phyloP scores from a whole-genome alignment of 2,113 vertebrate genomes.

The Galeopterus variegatus region DNA sequence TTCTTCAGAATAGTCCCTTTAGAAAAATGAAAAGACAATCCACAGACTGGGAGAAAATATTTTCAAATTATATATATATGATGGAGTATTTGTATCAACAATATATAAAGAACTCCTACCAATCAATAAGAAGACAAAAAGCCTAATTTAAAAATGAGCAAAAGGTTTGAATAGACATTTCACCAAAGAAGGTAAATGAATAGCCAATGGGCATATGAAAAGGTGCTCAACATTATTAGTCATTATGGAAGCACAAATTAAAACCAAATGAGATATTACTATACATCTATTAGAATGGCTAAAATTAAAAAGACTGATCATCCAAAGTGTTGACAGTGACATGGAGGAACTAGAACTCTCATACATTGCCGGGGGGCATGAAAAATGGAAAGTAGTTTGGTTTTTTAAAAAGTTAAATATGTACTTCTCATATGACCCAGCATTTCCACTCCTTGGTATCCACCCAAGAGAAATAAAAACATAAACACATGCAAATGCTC shows the following conservation, averaged over 20 bases:
- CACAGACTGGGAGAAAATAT: constrained; percentile 25
- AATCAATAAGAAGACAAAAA: background rate
- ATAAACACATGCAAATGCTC: background rate
- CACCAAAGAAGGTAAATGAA: background rate
- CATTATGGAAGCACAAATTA: background rate
- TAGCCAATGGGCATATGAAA: background rate
- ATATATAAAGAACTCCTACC: background rate
- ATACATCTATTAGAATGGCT: background rate
- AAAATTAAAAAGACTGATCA: background rate
- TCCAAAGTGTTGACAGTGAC: background rate
- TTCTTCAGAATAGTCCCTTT: background rate
- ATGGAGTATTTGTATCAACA: background rate
- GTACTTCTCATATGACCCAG: background rate
- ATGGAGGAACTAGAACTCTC: background rate
- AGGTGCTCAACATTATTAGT: background rate
- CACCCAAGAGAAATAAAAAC: background rate
- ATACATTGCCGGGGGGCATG: background rate
- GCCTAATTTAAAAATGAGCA: background rate
- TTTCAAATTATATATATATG: background rate
- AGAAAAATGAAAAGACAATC: background rate
- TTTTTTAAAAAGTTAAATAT: constrained; percentile 12
- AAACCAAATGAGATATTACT: background rate
- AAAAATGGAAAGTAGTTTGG: background rate
- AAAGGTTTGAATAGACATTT: constrained; percentile 1
- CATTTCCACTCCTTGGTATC: background rate